Percentiles rank a stretch among this genome's conserved stretches.
Evolutionary conservation across 2,888 invertebrate genomes (phyloP).

Genomic region (Dione vanillae): DNA sequence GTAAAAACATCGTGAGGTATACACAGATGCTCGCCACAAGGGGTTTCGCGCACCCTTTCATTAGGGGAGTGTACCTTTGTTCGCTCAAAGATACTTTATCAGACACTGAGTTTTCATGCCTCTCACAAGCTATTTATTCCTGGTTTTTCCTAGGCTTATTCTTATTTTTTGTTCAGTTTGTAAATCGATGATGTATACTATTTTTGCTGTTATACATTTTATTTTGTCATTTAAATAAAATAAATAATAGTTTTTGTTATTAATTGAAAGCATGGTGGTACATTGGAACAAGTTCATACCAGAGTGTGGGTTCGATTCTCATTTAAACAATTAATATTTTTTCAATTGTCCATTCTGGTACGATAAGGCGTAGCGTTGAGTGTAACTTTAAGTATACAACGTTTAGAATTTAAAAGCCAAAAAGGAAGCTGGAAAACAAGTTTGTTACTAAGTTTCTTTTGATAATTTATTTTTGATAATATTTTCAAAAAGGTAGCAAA

Average conservation of each 20-base stretch:
- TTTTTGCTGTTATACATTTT: background rate
- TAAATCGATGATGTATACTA: background rate
- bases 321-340: too few species aligned
- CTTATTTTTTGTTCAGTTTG: background rate
- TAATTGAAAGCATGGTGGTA: too few species aligned
- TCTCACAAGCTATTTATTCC: conserved; percentile 17
- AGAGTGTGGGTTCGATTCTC: too few species aligned
- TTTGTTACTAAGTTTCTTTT: too few species aligned
- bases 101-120: conserved; percentile 15
- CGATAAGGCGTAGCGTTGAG: too few species aligned
- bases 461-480: too few species aligned
- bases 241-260: background rate
- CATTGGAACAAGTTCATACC: too few species aligned
- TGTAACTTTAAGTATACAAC: too few species aligned
- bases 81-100: conserved; percentile 25
- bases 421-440: too few species aligned
- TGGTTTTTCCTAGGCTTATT: background rate
- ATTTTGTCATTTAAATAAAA: background rate
- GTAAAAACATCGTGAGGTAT: conserved; percentile 15
- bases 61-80: conserved; percentile 38
- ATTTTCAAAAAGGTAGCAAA: too few species aligned
- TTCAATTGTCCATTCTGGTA: too few species aligned
- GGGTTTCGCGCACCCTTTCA: conserved; percentile 33
- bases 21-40: conserved; percentile 32
- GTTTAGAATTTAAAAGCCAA: too few species aligned